Base-by-base conservation (phyloP, 2,113 vertebrate genomes). In the Sminthopsis crassicaudata region DNA sequence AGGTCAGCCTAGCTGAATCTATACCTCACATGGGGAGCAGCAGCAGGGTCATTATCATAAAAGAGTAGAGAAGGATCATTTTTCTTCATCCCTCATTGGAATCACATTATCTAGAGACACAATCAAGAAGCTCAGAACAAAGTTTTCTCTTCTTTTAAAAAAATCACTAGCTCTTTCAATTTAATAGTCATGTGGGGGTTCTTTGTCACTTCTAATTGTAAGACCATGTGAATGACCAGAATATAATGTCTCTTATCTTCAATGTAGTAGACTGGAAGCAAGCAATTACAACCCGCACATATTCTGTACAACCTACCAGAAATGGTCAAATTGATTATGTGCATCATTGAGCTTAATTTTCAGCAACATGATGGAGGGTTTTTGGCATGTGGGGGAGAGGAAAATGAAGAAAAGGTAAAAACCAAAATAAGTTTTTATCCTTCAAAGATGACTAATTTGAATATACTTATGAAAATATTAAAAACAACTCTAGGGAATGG, bases 401-500 rank as follows among this genome's bases (percentile, higher is more conserved):
- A 55, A 96, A 90, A 53, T 30, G 53, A 30, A 16, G 46, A 95
- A 46, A 50, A 67, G 94, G 90, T 89, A 24, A 84, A 42, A 67
- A 84, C 42, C 36, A 55, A 95, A 95, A 88, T 92, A 51, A 93
- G 8, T 26, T 94, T 93, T 94, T 91, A 91, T 92, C 94, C 16
- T 95, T 52, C 30, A 67, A 92, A 2, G 88, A 93, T 92, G 30
- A 60, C 84, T 92, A 90, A 53, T 96, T 95, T 92, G 91, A 89
- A 84, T 93, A 89, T 93, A 95, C 50, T 23, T 91, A 92, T 22
- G 91, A 93, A 90, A 96, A 95, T 9, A 42, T 94, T 54, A 46
- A 96, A 54, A 2, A 76, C 52, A 46, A 53, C 88, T 48, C 48
- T 53, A 27, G 90, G 54, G 90, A 27, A 4, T 54, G 3, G 10